Base-by-base conservation (phyloP, 2,888 invertebrate genomes). In the Euzetes globulus region DNA sequence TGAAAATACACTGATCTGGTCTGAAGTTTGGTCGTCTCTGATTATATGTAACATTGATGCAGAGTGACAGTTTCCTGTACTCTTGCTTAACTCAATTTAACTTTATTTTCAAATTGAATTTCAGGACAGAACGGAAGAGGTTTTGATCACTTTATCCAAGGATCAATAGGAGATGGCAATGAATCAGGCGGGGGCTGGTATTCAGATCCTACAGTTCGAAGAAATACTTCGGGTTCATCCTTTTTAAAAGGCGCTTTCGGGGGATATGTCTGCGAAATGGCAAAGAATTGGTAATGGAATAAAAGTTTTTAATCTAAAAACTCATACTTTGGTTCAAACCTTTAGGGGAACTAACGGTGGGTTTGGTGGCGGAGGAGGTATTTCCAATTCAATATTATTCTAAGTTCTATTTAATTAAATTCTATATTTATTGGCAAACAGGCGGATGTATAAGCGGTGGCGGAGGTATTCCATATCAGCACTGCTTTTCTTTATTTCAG, bases 211-310 rank as follows among this genome's bases (percentile, higher is more conserved):
- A 15, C 29, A 4, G 27, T 29, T 6, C 2, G 33, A 7, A 55
- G 55, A n/a, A 29, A n/a, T 22, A 71, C 55, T 25, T 65, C 72
- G 13, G 65, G 74, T 25, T 19, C 60, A 78, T 81, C 81, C 75
- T 80, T 82, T 79, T 75, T 80, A 87, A 91, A 93, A 65, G 90
- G 90, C 0, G 94, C 94, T 0, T 92, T 92, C 0, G 94, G 94
- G 0, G 94, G 92, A 92, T 81, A 85, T 25, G 84, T 81, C 29
- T 74, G 78, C 76, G 6, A 75, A 73, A 0, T n/a, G 52, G 5
- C 72, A 70, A 19, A 25, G 70, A 0, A 78, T 27, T 74, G 74
- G 74, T 55, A 60, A 17, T 25, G 4, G 7, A 55, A 4, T 22
- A 22, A 25, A 1, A n/a, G 19, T 52, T 52, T 6, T 11, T 22